Conservation (phyloP, 2,888 invertebrate genomes). For the Microctonus brassicae region DNA sequence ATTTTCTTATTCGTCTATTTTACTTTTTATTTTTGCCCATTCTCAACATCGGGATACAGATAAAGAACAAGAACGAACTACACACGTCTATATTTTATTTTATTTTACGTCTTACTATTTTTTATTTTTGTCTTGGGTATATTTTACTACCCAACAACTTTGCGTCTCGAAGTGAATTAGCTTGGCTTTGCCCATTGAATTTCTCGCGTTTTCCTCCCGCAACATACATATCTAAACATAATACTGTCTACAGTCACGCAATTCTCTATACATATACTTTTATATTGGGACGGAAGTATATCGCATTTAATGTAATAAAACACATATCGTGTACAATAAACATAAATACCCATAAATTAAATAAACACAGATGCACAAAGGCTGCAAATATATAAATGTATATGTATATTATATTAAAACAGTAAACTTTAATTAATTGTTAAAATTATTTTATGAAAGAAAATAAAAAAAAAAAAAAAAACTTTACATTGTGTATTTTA, state of each 20-base stretch:
- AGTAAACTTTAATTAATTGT: not conserved
- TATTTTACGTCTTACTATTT: not conserved
- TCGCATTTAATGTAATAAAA: not conserved
- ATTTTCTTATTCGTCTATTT: not conserved
- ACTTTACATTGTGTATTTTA: not conserved
- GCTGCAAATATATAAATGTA: not conserved
- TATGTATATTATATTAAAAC: not conserved
- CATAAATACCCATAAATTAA: not conserved
- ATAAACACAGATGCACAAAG: too few relatives aligned
- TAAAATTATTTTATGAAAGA: not conserved
- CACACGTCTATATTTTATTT: not conserved
- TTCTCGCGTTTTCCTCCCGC: slow-evolving; percentile 17
- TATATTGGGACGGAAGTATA: slow-evolving; percentile 12
- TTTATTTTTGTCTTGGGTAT: not conserved
- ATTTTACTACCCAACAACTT: slow-evolving; percentile 18
- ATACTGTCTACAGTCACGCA: slow-evolving; percentile 24
- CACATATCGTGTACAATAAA: not conserved
- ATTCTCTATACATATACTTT: not conserved
- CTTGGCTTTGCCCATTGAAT: slow-evolving; percentile 27
- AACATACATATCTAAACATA: slow-evolving; percentile 2
- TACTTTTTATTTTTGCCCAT: not conserved
- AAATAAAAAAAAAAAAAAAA: not conserved
- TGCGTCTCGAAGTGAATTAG: slow-evolving; percentile 31
- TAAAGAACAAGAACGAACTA: slow-evolving; percentile 7
- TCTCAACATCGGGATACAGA: not conserved